phyloP scores from a whole-genome alignment of 2,797 vertebrate species.

The Rachycentron canadum region DNA sequence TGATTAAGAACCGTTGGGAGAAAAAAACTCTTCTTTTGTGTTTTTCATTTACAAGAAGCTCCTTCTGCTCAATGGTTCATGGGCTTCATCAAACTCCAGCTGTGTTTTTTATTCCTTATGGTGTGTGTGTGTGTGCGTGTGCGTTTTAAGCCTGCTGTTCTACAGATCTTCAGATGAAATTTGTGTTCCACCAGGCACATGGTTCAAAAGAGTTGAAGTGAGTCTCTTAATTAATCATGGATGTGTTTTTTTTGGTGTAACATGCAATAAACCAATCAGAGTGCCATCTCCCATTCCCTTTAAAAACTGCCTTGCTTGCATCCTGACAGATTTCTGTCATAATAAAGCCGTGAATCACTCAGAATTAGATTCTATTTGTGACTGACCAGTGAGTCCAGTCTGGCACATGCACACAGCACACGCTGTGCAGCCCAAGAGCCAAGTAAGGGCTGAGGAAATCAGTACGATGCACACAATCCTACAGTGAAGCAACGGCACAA shows the following conservation, averaged over 20 bases:
- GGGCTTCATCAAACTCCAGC: not conserved
- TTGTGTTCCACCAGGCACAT: not conserved
- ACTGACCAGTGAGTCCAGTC: not conserved
- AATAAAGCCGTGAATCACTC: not conserved
- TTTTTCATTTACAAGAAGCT: slow-evolving; percentile 11
- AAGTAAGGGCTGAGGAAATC: not conserved
- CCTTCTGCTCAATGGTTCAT: not conserved
- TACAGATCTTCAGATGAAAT: not conserved
- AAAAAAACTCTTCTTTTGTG: not conserved
- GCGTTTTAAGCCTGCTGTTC: not conserved
- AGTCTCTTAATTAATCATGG: too few species aligned
- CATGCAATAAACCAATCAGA: too few species aligned
- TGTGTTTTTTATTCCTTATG: not conserved
- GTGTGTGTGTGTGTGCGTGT: not conserved
- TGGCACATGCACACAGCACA: not conserved
- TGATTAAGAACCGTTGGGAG: not conserved
- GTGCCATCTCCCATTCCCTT: too few species aligned
- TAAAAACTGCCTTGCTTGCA: too few species aligned
- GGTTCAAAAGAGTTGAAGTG: not conserved
- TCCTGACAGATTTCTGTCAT: not conserved
- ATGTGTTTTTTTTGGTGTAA: too few species aligned
- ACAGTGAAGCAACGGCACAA: too few species aligned
- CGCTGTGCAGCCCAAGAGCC: not conserved
- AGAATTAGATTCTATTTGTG: not conserved
- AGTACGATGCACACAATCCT: too few species aligned